A percentile compares a stretch with the other conserved stretches of the same genome.
Conservation (phyloP, 2,113 vertebrate genomes). For the Neotoma lepida region DNA sequence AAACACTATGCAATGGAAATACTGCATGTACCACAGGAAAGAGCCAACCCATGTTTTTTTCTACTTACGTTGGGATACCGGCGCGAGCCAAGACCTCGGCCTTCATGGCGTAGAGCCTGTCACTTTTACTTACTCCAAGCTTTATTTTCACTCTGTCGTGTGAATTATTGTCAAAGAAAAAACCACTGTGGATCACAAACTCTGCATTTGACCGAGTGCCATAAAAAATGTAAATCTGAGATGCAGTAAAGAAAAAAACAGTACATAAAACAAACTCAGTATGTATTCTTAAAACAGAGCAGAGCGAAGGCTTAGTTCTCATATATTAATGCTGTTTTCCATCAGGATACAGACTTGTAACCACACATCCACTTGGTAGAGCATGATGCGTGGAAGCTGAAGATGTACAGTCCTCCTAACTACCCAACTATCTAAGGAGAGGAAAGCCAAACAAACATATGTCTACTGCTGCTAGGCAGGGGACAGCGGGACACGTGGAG, state of each 20-base stretch:
- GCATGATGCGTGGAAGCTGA: rapidly evolving
- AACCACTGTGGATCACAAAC: slow-evolving; percentile 99
- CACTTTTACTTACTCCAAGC: slow-evolving; percentile 98
- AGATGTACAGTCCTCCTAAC: neutral
- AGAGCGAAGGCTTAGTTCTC: slow-evolving; percentile 78
- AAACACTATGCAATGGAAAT: slow-evolving; percentile 46
- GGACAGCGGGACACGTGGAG: neutral
- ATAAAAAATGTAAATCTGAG: slow-evolving; percentile 99
- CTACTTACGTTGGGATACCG: slow-evolving; percentile 96
- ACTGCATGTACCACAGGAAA: slow-evolving; percentile 2
- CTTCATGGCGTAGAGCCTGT: slow-evolving; percentile 93
- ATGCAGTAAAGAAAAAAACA: slow-evolving; percentile 85
- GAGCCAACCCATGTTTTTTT: neutral
- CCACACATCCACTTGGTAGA: rapidly evolving
- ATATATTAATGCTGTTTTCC: slow-evolving; percentile 1
- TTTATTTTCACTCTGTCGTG: slow-evolving; percentile 99
- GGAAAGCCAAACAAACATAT: neutral
- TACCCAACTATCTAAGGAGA: neutral
- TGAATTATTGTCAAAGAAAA: slow-evolving; percentile 98
- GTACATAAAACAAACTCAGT: slow-evolving; percentile 83
- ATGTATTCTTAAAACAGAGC: slow-evolving; percentile 78
- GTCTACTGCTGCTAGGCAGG: rapidly evolving
- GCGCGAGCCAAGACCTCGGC: slow-evolving; percentile 97
- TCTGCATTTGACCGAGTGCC: slow-evolving; percentile 98
- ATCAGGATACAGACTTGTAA: neutral